phyloP scores from a whole-genome alignment of 2,888 invertebrate genomes.

The Eupithecia exiguata region DNA sequence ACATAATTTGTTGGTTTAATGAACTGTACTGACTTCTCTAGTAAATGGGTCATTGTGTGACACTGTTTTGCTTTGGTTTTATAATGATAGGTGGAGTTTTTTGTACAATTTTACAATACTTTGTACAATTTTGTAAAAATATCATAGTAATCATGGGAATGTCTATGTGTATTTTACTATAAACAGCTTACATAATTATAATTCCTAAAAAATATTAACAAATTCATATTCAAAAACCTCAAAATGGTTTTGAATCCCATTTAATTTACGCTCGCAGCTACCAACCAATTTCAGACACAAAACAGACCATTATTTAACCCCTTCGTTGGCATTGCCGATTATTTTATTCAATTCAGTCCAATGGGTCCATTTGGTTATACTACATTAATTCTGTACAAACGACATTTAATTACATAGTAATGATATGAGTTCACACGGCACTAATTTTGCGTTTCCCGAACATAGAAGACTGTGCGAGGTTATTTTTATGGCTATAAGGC shows the following conservation, averaged over 20 bases:
- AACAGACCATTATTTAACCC: slow-evolving; percentile 25
- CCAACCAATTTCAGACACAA: slow-evolving; percentile 9
- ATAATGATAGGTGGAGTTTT: no score
- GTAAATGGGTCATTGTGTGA: slow-evolving; percentile 44
- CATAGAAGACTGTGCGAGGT: background rate
- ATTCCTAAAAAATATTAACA: no score
- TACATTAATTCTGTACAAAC: slow-evolving; percentile 43
- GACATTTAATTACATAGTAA: no score
- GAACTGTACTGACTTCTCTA: slow-evolving; percentile 10
- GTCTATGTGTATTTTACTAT: no score
- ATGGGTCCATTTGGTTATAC: slow-evolving; percentile 37
- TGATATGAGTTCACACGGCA: slow-evolving; percentile 26
- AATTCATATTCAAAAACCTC: no score
- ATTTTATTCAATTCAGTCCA: slow-evolving; percentile 33
- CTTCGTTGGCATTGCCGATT: slow-evolving; percentile 12
- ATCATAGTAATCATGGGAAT: no score
- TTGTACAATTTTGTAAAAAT: no score
- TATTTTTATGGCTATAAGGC: background rate
- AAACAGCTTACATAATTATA: no score
- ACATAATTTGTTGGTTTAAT: slow-evolving; percentile 74
- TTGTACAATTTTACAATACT: no score
- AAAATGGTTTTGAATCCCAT: background rate
- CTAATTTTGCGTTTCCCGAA: slow-evolving; percentile 33
- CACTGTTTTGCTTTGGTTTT: slow-evolving; percentile 32
- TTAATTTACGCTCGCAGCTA: slow-evolving; percentile 6